These are phyloP conservation scores for Gavialis gangeticus DNA, from an alignment of 2,113 vertebrate genomes.

Conservation along the genomic window DNA sequence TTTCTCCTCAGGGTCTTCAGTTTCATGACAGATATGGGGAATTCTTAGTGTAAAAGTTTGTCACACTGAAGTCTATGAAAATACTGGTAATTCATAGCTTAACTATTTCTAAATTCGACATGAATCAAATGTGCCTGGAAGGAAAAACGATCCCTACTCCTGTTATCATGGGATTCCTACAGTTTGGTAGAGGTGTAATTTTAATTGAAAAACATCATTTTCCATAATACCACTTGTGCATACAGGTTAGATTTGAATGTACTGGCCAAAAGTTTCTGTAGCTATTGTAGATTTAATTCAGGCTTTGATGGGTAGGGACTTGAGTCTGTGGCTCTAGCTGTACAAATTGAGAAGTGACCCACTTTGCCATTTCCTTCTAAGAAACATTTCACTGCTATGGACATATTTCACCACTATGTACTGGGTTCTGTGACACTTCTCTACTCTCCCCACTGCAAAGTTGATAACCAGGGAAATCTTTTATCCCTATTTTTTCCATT, in stretches of 20 bases:
- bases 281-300: constrained; percentile 32
- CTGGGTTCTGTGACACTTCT: neutral
- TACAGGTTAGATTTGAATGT: constrained; percentile 38
- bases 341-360: constrained; percentile 41
- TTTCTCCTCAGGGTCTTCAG: neutral
- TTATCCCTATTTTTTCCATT: constrained; percentile 15
- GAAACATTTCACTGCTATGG: constrained; percentile 29
- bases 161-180: constrained; percentile 4
- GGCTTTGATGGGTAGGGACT: constrained; percentile 6
- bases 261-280: constrained; percentile 27
- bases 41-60: neutral
- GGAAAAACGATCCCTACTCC: constrained; percentile 5
- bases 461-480: constrained; percentile 18
- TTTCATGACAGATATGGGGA: neutral
- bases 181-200: constrained; percentile 43
- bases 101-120: constrained; percentile 29
- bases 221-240: constrained; percentile 9
- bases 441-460: neutral
- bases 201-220: constrained; percentile 39
- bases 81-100: constrained; percentile 13
- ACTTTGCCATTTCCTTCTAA: constrained; percentile 25
- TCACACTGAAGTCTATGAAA: neutral
- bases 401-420: constrained; percentile 33
- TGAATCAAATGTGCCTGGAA: constrained; percentile 2
- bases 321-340: constrained; percentile 7